Base-by-base conservation (phyloP, 2,888 invertebrate species). In the Poecilobothrus nobilitatus region DNA sequence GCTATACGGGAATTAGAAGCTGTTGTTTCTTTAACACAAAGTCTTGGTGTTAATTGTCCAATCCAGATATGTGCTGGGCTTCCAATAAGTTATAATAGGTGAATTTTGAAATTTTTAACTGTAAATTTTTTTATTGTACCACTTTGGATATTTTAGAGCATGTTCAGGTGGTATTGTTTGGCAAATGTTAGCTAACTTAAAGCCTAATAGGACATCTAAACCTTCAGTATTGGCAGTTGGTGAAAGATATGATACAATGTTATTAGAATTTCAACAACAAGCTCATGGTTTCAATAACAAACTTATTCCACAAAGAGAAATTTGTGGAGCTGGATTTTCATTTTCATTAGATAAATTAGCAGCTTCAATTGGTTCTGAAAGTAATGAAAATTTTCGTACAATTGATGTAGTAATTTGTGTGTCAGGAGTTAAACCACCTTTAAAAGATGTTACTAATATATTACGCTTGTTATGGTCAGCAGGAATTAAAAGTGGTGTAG, bases 201-300 rank as follows among this genome's bases (percentile, higher is more conserved):
- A 81, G 62, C 78, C 77, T 0, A 78, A 81, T 70, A 82, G 81
- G n/a, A 73, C 76, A 1, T 74, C 75, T 0, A 87, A 83, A 72
- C 86, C 83, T 75, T 91, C 86, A 73, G 88, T 95, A 0, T 84
- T 97, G 64, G 95, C 95, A 0, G 91, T 89, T 9, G 97, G 97
- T 0, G 95, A 96, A 62, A 87, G 95, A 74, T 97, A 96, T 75
- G 95, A 97, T 79, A 86, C 86, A 12, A 85, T 96, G 83, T 86
- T 97, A 18, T 83, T 86, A 68, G 86, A 88, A 67, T 91, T 90
- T 76, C 86, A 90, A 71, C 81, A 81, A 71, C 80, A 81, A 68
- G 81, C 80, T 1, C 81, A 81, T 70, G 78, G 79, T 34, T 78
- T 77, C 44, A 80, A 80, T 71, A 27, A 27, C 27, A 73, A 77